These are phyloP conservation scores for Andricus quercusramuli DNA, from an alignment of 2,888 invertebrate species.

Conservation along the genomic window DNA sequence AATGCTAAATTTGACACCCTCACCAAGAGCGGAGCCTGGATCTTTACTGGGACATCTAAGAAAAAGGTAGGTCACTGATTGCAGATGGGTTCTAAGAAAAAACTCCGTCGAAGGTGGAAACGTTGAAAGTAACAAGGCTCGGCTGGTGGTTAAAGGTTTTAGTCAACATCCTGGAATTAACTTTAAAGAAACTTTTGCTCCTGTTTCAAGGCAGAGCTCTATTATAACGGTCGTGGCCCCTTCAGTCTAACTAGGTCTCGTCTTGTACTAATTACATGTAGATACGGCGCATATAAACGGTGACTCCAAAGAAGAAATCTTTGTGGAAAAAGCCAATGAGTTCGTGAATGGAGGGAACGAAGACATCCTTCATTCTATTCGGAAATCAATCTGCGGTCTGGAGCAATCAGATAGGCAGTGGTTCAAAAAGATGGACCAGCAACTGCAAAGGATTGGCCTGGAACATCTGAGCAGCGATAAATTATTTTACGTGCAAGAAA, in stretches of 20 bases:
- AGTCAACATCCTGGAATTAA: background rate
- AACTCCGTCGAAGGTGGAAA: too few species aligned
- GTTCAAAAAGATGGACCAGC: background rate
- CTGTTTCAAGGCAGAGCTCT: background rate
- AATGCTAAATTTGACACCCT: background rate
- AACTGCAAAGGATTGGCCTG: background rate
- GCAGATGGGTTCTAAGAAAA: too few species aligned
- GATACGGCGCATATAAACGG: background rate
- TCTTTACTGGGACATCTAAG: background rate
- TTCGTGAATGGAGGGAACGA: background rate
- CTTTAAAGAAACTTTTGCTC: background rate
- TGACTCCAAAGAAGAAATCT: background rate
- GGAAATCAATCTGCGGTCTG: background rate
- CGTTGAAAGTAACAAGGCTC: background rate
- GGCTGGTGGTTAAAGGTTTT: background rate
- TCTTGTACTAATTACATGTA: background rate
- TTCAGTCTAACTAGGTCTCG: background rate
- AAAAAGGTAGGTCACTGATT: background rate
- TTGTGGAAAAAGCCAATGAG: background rate
- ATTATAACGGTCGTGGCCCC: background rate
- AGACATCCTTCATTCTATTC: background rate
- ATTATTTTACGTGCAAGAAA: too few species aligned
- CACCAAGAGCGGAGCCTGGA: background rate
- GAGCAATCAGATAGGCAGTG: background rate
- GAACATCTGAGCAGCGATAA: background rate